Conservation (phyloP, 2,888 invertebrate species). For the Cancer borealis region DNA sequence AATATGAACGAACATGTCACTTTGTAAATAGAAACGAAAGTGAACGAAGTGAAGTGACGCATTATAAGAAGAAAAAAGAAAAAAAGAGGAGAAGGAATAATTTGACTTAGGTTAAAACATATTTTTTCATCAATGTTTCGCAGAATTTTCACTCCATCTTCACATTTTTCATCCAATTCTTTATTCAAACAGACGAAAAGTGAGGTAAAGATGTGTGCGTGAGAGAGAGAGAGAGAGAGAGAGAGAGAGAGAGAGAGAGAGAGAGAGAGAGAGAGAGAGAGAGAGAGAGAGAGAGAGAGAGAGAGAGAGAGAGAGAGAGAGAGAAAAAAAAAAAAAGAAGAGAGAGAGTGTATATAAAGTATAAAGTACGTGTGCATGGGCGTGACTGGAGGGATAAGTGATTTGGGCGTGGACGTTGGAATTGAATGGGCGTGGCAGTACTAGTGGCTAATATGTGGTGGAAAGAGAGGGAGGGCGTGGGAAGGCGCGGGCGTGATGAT, state of each 20-base stretch:
- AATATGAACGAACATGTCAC: too few species aligned
- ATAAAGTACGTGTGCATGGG: background rate
- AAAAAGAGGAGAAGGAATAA: background rate
- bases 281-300: background rate
- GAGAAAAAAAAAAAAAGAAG: background rate
- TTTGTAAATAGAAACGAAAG: too few species aligned
- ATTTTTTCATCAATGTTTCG: background rate
- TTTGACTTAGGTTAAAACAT: background rate
- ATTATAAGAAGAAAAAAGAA: too few species aligned
- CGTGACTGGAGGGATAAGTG: slow-evolving; percentile 34
- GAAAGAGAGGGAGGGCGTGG: background rate
- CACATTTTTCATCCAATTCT: slow-evolving; percentile 3
- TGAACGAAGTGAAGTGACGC: too few species aligned
- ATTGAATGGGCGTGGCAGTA: background rate
- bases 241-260: too few species aligned
- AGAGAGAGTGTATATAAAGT: too few species aligned
- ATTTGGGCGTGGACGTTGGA: background rate
- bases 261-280: slow-evolving; percentile 25
- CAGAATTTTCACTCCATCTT: background rate
- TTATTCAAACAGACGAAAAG: background rate
- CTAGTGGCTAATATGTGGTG: background rate
- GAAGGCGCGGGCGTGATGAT: background rate
- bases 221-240: background rate
- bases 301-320: background rate
- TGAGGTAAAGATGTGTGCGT: background rate